Evolutionary conservation across 2,888 invertebrate species (phyloP).

Genomic region (Xanthia icteritia): DNA sequence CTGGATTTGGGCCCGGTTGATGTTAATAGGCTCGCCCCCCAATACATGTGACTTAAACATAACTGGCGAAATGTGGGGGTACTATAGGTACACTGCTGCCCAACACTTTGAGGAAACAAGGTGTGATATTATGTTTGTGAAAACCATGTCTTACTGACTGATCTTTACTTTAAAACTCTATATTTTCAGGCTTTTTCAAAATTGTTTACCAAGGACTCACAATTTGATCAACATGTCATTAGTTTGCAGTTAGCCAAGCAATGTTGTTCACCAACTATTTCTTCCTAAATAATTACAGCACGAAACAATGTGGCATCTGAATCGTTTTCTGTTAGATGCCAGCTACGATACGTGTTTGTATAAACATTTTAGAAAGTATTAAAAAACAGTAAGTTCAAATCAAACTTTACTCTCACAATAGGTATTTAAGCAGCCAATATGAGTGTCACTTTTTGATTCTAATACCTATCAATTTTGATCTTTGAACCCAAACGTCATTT

Average conservation of each 20-base stretch:
- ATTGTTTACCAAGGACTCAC: background rate
- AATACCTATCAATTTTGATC: conserved; percentile 51
- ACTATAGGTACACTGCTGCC: too few relatives aligned
- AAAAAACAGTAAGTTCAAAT: conserved; percentile 31
- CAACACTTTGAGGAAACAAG: background rate
- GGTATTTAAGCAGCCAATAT: conserved; percentile 40
- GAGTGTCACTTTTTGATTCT: conserved; percentile 26
- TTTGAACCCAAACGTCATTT: conserved; percentile 46
- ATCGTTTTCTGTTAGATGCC: background rate
- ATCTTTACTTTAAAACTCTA: background rate
- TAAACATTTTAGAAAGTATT: conserved; percentile 40
- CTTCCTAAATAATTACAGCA: too few relatives aligned
- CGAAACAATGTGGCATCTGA: background rate
- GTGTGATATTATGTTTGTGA: background rate
- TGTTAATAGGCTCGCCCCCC: background rate
- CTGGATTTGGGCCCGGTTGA: background rate
- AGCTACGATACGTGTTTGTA: background rate
- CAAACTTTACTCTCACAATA: conserved; percentile 24
- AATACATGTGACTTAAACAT: background rate
- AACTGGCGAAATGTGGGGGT: background rate
- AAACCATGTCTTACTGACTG: background rate
- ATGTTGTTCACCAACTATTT: background rate
- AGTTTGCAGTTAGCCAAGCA: background rate
- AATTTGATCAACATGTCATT: background rate
- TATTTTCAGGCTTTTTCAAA: background rate